A percentile compares a stretch with the other conserved stretches of the same genome.
phyloP scores from a whole-genome alignment of 1,140 invertebrate genomes.

The Agraylea sexmaculata region DNA sequence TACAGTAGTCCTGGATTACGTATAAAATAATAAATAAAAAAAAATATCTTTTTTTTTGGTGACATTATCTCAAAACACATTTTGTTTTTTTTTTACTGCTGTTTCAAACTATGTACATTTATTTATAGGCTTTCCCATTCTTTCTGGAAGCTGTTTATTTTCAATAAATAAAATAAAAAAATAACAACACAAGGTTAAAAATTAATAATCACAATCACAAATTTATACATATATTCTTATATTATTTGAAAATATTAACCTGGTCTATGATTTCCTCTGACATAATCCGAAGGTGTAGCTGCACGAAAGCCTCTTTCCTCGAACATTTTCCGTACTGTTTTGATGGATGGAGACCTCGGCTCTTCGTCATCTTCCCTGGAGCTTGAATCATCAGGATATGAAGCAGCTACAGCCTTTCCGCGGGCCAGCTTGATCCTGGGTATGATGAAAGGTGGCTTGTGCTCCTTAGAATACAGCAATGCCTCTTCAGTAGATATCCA shows the following conservation, averaged over 20 bases:
- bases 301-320: too few species aligned
- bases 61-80: too few species aligned
- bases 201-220: not conserved
- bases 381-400: slow-evolving; percentile 28
- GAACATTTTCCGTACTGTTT: slow-evolving; percentile 11
- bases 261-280: too few species aligned
- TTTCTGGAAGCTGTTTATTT: not conserved
- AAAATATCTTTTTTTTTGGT: not conserved
- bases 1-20: too few species aligned
- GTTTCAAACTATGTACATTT: too few species aligned
- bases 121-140: too few species aligned
- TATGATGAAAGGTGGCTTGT: slow-evolving; percentile 33
- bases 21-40: not conserved
- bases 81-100: too few species aligned
- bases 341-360: slow-evolving; percentile 12
- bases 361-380: slow-evolving; percentile 22
- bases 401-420: slow-evolving; percentile 22
- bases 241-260: too few species aligned
- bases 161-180: not conserved
- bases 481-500: slow-evolving; percentile 38
- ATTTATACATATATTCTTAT: too few species aligned
- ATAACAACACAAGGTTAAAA: not conserved
- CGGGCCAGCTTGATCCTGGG: slow-evolving; percentile 31
- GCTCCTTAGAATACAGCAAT: slow-evolving; percentile 31
- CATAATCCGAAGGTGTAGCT: too few species aligned